Evolutionary conservation across 2,113 vertebrate species (phyloP), one percentile per base, ranked within the genome.

Genomic region (Orycteropus afer): DNA sequence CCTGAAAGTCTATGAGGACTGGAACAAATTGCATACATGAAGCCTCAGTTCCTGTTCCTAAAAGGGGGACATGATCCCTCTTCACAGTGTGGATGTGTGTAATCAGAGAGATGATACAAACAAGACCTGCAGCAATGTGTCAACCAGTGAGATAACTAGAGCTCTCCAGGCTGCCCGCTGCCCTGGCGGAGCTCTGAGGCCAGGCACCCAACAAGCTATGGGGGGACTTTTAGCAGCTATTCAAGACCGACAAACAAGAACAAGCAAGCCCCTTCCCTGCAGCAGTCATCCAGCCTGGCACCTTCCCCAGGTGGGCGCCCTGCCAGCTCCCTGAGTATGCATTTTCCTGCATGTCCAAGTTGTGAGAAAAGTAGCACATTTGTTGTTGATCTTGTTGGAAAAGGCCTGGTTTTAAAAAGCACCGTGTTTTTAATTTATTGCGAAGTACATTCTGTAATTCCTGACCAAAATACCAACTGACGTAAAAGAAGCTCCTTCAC

Each of bases 381-480:
- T 86, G 93, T 91, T 92, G 91, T 93, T 96, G 96, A 71, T 91
- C 95, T 92, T 74, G 53, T 85, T 86, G 94, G 92, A 42, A 95
- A 96, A 96, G 65, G 67, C 78, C 83, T 77, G 84, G 20, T 90
- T 93, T 93, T 92, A 65, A 93, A 69, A 53, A 74, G 82, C 76
- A 82, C 77, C 5, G 79, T 93, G 86, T 97, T 97, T 98, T 97
- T 93, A 97, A 93, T 89, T 94, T 59, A 95, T 89, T 93, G 97
- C 10, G 95, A 97, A 98, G 98, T 97, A 98, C 97, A 95, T 96
- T 97, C 88, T 97, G 98, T 98, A 97, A 98, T 96, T 97, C 94
- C 94, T 91, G 91, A 98, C 98, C 97, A 97, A 98, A 98, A 98
- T 97, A 98, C 97, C 97, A 96, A 84, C 93, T 98, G 97, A 98